phyloP scores from a whole-genome alignment of 2,888 invertebrate species.

The Pediacus dermestoides region DNA sequence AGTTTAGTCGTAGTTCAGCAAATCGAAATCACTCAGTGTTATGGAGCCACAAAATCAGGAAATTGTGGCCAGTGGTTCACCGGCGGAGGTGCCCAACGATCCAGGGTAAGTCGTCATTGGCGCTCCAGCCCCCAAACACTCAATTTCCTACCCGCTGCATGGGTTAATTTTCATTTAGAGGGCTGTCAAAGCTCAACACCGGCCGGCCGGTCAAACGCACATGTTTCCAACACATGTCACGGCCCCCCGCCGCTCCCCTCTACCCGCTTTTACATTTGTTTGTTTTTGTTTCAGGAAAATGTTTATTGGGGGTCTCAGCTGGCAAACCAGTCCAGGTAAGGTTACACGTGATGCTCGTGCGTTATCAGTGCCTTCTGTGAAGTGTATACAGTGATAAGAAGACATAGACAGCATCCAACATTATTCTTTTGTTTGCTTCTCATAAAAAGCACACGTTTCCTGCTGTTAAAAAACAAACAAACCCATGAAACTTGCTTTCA shows the following conservation, averaged over 20 bases:
- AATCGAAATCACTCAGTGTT: conserved; percentile 25
- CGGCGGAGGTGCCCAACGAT: conserved; percentile 91
- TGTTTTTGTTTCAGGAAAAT: conserved; percentile 91
- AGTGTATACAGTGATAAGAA: conserved; percentile 21
- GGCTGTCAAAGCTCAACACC: conserved; percentile 14
- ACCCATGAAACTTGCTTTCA: too few species aligned
- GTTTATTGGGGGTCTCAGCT: conserved; percentile 99
- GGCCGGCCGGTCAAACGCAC: conserved; percentile 15
- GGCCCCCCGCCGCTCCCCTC: conserved; percentile 17
- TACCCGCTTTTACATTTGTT: conserved; percentile 9
- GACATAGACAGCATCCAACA: too few species aligned
- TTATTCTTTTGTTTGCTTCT: too few species aligned
- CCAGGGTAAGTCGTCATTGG: conserved; percentile 68
- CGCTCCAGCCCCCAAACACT: conserved; percentile 13
- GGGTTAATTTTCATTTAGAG: too few species aligned
- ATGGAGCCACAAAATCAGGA: conserved; percentile 80
- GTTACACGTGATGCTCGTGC: conserved; percentile 13
- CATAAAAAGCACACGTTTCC: too few species aligned
- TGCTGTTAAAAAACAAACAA: too few species aligned
- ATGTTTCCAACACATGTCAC: conserved; percentile 24
- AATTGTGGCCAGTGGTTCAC: conserved; percentile 71
- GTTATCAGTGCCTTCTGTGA: conserved; percentile 23
- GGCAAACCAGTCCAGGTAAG: conserved; percentile 99
- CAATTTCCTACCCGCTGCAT: too few species aligned
- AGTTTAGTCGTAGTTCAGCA: conserved; percentile 59